Base-by-base conservation (phyloP, 2,888 invertebrate species). In the Volucella bombylans region DNA sequence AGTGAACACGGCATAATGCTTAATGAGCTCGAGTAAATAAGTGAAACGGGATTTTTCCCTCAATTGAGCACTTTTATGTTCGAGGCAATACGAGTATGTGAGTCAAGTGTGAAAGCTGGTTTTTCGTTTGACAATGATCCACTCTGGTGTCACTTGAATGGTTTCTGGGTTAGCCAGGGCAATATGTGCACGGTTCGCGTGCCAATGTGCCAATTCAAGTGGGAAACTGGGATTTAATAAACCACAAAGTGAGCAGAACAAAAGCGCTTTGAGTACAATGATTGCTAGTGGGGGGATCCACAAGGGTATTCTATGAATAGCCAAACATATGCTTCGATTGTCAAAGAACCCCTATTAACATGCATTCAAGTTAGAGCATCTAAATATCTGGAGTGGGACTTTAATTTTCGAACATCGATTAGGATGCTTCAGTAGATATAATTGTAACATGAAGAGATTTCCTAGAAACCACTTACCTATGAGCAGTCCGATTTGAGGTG, bases 101-200 rank as follows among this genome's bases (percentile, higher is more conserved):
- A 69, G 74, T 55, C 57, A 62, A 57, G 59, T 77, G 85, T 81
- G 85, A 76, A 64, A 85, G 68, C 85, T 54, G 68, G 81, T 81
- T 85, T 85, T 81, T 85, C 81, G 74, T 76, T 85, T 85, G 81
- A 85, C 80, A 85, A 80, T 80, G 81, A 85, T 85, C 85, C 85
- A 85, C 85, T 85, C 76, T 85, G 76, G 81, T 85, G 81, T 72
- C 85, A 81, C 85, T 85, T 85, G 85, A 85, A 68, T 81, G 81
- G 67, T 68, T 77, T 50, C 76, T 55, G 11, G 76, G 85, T 54
- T 72, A 23, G 39, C 49, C 18, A 11, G 59, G 39, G 49, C 52
- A 43, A 50, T 71, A 39, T 50, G 8, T 49, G 54, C 52, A 61
- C 38, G 67, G 41, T 41, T 64, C 59, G 65, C 49, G 31, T 8